Evolutionary conservation across 2,113 vertebrate genomes (phyloP).

Genomic region (Plecturocebus donacophilus): DNA sequence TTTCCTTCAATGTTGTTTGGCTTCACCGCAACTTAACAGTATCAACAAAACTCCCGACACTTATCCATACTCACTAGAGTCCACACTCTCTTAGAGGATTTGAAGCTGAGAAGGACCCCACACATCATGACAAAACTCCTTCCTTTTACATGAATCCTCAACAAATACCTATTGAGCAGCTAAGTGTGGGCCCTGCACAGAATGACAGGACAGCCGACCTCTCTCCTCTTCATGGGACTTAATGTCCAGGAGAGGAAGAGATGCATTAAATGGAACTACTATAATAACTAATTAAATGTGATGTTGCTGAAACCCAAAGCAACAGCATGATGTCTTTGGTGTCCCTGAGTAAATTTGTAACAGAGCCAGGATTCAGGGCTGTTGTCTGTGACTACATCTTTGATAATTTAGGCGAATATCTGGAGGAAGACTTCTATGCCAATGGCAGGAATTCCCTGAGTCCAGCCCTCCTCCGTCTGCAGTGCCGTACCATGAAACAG

Average conservation of each 20-base stretch:
- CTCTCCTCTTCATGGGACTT: background rate
- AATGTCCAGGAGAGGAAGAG: background rate
- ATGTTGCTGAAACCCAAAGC: background rate
- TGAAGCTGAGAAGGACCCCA: background rate
- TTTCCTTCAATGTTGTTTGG: background rate
- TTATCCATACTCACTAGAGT: background rate
- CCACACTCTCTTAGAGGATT: background rate
- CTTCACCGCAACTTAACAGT: background rate
- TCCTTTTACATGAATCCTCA: background rate
- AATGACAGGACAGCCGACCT: background rate
- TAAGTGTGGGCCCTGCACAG: background rate
- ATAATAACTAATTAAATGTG: background rate
- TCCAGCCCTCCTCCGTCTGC: background rate
- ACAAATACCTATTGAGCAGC: background rate
- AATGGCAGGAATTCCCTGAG: background rate
- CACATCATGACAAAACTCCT: fast-evolving
- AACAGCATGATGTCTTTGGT: background rate
- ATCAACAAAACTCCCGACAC: background rate
- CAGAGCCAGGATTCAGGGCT: background rate
- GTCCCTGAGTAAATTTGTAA: background rate
- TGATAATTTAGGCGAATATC: background rate
- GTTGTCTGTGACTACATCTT: background rate
- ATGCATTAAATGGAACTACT: background rate
- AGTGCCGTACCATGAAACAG: background rate
- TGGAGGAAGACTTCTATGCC: background rate